Evolutionary conservation across 2,797 vertebrate species (phyloP), one percentile per base, ranked within the genome.

Genomic region (Channallabes apus): DNA sequence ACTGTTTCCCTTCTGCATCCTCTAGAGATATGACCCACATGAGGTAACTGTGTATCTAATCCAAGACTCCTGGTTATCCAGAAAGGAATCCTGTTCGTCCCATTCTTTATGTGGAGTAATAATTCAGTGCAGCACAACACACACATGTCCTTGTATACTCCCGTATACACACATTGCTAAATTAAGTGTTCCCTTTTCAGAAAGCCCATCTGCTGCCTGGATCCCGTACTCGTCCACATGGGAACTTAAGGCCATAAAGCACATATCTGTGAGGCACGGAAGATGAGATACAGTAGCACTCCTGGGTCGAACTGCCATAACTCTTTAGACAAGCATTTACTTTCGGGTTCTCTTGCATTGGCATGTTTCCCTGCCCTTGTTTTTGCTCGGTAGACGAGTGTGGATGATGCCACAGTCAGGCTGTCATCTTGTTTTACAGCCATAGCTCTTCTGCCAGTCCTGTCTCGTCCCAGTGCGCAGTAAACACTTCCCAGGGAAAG

Each of bases 241-340:
- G 89, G 86, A 90, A 90, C 85, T 84, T 61, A 86, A 72, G 85
- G 78, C 87, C 84, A 87, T 91, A 90, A 92, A 92, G 86, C 24
- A 24, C 65, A 87, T 64, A 82, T 83, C 84, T 83, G 85, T 84
- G 88, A 67, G 83, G 85, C 41, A n/a, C 58, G 38, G 76, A 54
- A 68, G 82, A 91, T 85, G 87, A 82, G 86, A 68, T 88, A 87
- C 90, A 91, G 89, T 91, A 89, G 91, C 90, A 59, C 20, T 72
- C 29, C 56, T 58, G 59, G 85, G 88, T 90, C 89, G 87, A 85
- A 88, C 71, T 29, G 71, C 78, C 73, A 85, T 91, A 89, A 86
- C 85, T 91, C 88, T 84, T 86, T 29, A 73, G 87, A 81, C 85
- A 58, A 89, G 82, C 83, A 65, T 84, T 87, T 41, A 86, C 91